A percentile compares a stretch with the other conserved stretches of the same genome.
Evolutionary conservation across 2,888 invertebrate genomes (phyloP).

Genomic region (Alviniconcha strummeri): DNA sequence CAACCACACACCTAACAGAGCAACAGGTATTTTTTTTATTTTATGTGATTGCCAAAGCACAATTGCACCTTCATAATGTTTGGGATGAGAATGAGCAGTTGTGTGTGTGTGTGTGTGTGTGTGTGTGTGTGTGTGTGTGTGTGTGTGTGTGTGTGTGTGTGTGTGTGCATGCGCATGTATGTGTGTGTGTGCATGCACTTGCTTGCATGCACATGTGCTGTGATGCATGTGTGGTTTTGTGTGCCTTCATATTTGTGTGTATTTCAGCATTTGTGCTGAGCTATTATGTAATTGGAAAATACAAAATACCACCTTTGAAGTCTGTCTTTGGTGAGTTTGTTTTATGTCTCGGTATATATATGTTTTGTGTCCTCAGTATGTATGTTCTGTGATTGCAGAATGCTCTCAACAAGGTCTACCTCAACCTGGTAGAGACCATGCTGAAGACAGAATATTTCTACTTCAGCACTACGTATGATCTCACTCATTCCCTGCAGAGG

Average conservation of each 20-base stretch:
- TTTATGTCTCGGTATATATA: too few species aligned
- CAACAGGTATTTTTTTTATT: constrained; percentile 78
- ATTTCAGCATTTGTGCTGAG: too few species aligned
- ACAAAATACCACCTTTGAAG: too few species aligned
- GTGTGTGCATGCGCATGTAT: background rate
- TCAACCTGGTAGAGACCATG: constrained; percentile 88
- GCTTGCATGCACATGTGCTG: too few species aligned
- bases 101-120: constrained; percentile 25
- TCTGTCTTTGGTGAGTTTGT: too few species aligned
- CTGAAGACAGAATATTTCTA: constrained; percentile 91
- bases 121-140: constrained; percentile 17
- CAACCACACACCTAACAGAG: constrained; percentile 87
- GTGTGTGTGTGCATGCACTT: too few species aligned
- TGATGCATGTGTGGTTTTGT: too few species aligned
- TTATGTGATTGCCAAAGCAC: too few species aligned
- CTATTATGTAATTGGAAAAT: too few species aligned
- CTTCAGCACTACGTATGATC: constrained; percentile 94
- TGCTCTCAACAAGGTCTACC: constrained; percentile 87
- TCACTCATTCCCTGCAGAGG: constrained; percentile 93
- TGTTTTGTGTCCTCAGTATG: too few species aligned
- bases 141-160: constrained; percentile 14
- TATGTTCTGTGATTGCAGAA: constrained; percentile 45
- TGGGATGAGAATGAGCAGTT: background rate
- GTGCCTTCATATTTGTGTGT: too few species aligned
- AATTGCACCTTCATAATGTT: too few species aligned